Evolutionary conservation across 2,888 invertebrate species (phyloP), one percentile per base, ranked within the genome.

Genomic region (Acrocyrtus sp.): DNA sequence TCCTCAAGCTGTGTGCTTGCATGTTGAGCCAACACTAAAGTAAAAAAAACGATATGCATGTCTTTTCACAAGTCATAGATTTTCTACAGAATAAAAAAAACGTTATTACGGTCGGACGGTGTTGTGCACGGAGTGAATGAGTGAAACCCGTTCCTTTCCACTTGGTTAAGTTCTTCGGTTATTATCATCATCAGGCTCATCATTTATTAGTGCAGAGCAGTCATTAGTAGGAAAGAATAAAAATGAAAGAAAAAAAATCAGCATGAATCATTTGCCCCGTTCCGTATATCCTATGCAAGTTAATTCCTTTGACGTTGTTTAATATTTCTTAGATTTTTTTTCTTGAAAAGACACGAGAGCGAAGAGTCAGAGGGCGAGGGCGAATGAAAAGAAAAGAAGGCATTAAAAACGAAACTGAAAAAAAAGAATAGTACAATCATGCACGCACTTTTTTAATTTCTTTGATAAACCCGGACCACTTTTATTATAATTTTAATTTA

Each of bases 61-160:
- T 21, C 39, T 56, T 39, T 56, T 39, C 22, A 39, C 34, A 56
- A 56, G 39, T 21, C 39, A 56, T 19, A 22, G 29, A 12, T 22
- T 54, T 41, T 19, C 56, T 41, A 56, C 39, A 56, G 41, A 56
- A n/a, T n/a, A n/a, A n/a, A n/a, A n/a, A n/a, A n/a, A n/a, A n/a
- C n/a, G 39, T 22, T 53, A 53, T 53, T 26, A 53, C n/a, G n/a
- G n/a, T n/a, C n/a, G n/a, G n/a, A n/a, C n/a, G n/a, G n/a, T n/a
- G n/a, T n/a, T n/a, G n/a, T n/a, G n/a, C n/a, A n/a, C n/a, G n/a
- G n/a, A n/a, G n/a, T n/a, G n/a, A n/a, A n/a, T 17, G 58, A 58
- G 21, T 8, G 27, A 67, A 66, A 67, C 66, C 41, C 57, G 66
- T 67, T 67, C 43, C 58, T 67, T 67, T 67, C 57, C 66, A 67